Base-by-base conservation (phyloP, 2,113 vertebrate genomes). In the Girardinichthys multiradiatus region DNA sequence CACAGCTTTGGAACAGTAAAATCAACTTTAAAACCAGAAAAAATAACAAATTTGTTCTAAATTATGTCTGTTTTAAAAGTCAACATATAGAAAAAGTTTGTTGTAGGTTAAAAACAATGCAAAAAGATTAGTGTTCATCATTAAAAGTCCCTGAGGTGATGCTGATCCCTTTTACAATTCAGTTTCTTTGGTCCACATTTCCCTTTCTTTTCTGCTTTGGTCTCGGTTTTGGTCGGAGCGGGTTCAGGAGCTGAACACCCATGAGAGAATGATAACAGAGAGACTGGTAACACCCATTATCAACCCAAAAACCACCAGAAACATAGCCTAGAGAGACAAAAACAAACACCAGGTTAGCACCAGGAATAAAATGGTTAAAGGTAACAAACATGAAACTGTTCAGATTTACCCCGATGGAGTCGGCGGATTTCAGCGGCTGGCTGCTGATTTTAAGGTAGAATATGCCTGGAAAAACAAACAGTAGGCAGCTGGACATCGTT, bases 401-500 rank as follows among this genome's bases (percentile, higher is more conserved):
- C 21, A 42, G 79, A 74, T 90, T 89, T 96, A 98, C 97, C 93
- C 95, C 94, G 7, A 97, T 76, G 57, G 95, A 96, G 84, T 95
- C 95, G 29, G 85, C 80, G 10, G 97, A 96, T 51, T 90, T 63
- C 57, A 96, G 92, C 30, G 94, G 92, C 61, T 95, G 95, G 82
- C 80, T 91, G 91, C 94, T 95, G 80, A 98, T 94, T 89, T 95
- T 96, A 74, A 98, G 94, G 92, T 96, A 97, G 93, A 99, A 97
- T 1, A 99, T 83, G 59, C 96, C 97, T 5, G 98, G 97, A 85
- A 95, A 99, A 48, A 92, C 70, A 86, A 90, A 91, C 70, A 92
- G 61, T 30, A 92, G 82, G 48, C 80, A 89, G 87, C 79, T 90
- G 77, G 89, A 91, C 28, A 77, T 92, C 21, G 91, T 92, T 11